Conservation (phyloP, 2,113 vertebrate species). For the Corynorhinus townsendii region DNA sequence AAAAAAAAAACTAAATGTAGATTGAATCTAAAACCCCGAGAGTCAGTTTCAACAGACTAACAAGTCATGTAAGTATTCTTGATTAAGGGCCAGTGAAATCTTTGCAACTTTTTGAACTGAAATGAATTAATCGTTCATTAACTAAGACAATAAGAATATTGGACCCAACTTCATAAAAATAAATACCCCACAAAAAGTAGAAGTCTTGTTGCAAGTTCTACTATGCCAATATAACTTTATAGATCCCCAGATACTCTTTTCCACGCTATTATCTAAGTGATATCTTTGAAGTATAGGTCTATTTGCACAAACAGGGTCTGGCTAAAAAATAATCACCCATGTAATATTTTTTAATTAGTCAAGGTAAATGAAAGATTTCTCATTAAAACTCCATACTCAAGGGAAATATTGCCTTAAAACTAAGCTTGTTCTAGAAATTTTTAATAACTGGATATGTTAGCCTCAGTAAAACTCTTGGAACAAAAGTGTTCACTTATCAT, state of each 20-base stretch:
- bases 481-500: neutral
- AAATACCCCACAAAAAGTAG: neutral
- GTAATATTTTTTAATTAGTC: slow-evolving; percentile 1
- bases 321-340: neutral
- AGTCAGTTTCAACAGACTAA: neutral
- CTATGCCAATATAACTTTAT: neutral
- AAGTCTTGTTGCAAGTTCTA: neutral
- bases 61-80: neutral
- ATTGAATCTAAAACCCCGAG: neutral
- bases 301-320: neutral
- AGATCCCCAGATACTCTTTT: neutral
- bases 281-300: neutral
- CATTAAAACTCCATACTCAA: slow-evolving; percentile 1
- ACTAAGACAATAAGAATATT: neutral
- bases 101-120: neutral
- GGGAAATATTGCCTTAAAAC: slow-evolving; percentile 14
- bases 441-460: neutral
- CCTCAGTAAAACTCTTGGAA: neutral
- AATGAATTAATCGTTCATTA: neutral
- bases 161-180: neutral
- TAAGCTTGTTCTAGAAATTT: slow-evolving; percentile 18
- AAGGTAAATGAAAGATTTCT: slow-evolving; percentile 32
- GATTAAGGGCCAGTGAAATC: neutral
- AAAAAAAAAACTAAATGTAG: neutral
- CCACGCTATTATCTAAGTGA: neutral